A percentile compares a stretch with the other conserved stretches of the same genome.
These are phyloP conservation scores for Atractosteus spatula DNA, from an alignment of 2,113 vertebrate genomes.

Conservation along the genomic window DNA sequence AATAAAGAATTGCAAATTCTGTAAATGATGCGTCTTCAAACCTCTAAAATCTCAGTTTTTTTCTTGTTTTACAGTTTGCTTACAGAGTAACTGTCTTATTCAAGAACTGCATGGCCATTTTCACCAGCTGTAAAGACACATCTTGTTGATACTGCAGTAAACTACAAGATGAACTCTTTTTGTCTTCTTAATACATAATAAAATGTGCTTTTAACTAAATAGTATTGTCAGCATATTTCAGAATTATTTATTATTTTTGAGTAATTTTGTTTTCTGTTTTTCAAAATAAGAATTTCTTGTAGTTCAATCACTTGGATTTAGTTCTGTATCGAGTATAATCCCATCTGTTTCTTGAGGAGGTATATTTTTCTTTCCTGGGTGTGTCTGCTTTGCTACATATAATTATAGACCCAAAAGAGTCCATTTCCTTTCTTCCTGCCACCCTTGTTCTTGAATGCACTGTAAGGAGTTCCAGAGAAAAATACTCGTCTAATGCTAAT, in stretches of 20 bases:
- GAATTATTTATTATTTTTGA: too few relatives aligned
- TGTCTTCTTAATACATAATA: not conserved
- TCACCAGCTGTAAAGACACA: conserved; percentile 27
- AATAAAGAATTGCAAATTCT: too few relatives aligned
- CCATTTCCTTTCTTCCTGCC: conserved; percentile 43
- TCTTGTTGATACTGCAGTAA: conserved; percentile 37
- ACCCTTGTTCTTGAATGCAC: too few relatives aligned
- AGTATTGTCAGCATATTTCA: not conserved
- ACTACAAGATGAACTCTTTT: conserved; percentile 23
- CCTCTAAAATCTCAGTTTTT: conserved; percentile 23
- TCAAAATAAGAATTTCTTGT: not conserved
- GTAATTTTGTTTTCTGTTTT: not conserved
- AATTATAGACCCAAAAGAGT: conserved; percentile 48
- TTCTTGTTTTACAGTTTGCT: conserved; percentile 16
- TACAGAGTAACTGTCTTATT: conserved; percentile 29
- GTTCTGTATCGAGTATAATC: not conserved
- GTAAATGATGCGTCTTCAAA: too few relatives aligned
- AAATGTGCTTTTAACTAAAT: not conserved
- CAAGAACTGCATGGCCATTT: conserved; percentile 38
- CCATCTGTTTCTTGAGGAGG: not conserved
- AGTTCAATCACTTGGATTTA: too few relatives aligned
- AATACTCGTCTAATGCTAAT: too few relatives aligned
- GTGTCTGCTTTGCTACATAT: conserved; percentile 39
- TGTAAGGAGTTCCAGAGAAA: too few relatives aligned
- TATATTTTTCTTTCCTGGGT: conserved; percentile 20